A percentile compares a stretch with the other conserved stretches of the same genome.
Evolutionary conservation across 2,113 vertebrate species (phyloP).

Genomic region (Hyperopisus bebe): DNA sequence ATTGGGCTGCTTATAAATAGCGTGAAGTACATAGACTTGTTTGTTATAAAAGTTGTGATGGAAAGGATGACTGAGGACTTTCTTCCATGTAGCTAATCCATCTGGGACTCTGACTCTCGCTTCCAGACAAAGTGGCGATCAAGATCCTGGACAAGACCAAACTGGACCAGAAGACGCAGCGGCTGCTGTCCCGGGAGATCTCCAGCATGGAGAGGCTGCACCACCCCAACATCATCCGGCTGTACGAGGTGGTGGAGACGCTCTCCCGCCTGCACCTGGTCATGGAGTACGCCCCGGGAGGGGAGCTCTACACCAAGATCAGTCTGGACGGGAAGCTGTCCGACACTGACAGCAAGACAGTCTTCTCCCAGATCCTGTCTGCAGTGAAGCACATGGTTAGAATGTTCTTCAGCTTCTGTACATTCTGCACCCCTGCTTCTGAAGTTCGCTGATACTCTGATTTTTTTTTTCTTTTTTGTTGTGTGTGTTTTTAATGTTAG

Average conservation of each 20-base stretch:
- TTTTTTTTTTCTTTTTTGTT: background rate
- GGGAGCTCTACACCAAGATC: conserved; percentile 93
- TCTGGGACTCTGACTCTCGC: conserved; percentile 11
- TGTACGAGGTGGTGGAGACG: conserved; percentile 97
- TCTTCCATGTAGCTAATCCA: background rate
- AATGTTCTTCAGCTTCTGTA: background rate
- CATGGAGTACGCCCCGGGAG: conserved; percentile 90
- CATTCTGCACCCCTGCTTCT: background rate
- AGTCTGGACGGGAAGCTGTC: conserved; percentile 82
- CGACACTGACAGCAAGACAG: conserved; percentile 77
- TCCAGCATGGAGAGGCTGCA: conserved; percentile 96
- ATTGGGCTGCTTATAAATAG: background rate
- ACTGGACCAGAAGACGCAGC: conserved; percentile 88
- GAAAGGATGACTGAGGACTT: background rate
- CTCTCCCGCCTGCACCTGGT: conserved; percentile 86
- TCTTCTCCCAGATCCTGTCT: conserved; percentile 93
- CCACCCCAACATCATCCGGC: conserved; percentile 91
- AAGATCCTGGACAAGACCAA: conserved; percentile 98
- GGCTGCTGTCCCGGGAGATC: conserved; percentile 86
- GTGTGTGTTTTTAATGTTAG: background rate
- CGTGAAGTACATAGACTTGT: background rate
- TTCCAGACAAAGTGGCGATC: conserved; percentile 92
- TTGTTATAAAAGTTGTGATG: background rate
- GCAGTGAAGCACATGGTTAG: conserved; percentile 97
- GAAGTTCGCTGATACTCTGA: background rate